Percentiles rank a stretch among this genome's conserved stretches.
Evolutionary conservation across 2,797 vertebrate genomes (phyloP).

Genomic region (Miopithecus talapoin): DNA sequence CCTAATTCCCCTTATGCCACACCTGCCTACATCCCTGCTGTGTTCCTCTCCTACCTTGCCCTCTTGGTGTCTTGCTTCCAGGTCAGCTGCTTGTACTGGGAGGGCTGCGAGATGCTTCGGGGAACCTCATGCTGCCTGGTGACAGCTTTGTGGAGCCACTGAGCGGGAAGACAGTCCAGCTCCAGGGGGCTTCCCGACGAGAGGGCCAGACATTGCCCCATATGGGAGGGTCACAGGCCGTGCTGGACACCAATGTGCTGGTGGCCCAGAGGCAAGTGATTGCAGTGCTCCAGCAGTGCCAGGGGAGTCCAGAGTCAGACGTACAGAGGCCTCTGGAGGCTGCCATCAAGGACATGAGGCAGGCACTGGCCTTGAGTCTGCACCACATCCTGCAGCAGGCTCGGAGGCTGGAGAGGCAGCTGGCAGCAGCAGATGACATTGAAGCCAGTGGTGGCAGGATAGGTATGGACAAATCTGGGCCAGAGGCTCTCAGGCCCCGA

Average conservation of each 20-base stretch:
- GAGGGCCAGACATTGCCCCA: constrained; percentile 84
- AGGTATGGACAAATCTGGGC: constrained; percentile 78
- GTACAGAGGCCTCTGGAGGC: constrained; percentile 71
- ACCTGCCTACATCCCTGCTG: not conserved
- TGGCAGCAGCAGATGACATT: constrained; percentile 79
- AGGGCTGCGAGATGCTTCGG: constrained; percentile 79
- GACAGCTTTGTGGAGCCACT: constrained; percentile 90
- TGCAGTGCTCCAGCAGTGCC: constrained; percentile 24
- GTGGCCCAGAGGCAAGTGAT: constrained; percentile 80
- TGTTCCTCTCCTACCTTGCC: not conserved
- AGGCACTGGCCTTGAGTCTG: constrained; percentile 82
- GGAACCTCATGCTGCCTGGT: constrained; percentile 81
- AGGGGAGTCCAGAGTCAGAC: not conserved
- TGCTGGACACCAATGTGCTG: constrained; percentile 88
- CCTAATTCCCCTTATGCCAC: not conserved
- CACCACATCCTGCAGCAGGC: constrained; percentile 85
- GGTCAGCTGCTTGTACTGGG: constrained; percentile 90
- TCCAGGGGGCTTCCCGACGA: constrained; percentile 84
- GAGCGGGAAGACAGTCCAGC: constrained; percentile 84
- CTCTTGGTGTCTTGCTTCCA: constrained; percentile 73
- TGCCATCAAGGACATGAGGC: constrained; percentile 83
- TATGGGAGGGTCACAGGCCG: constrained; percentile 86
- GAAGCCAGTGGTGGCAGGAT: constrained; percentile 85
- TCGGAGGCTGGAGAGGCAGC: constrained; percentile 84
- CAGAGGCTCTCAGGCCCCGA: not conserved